Conservation (phyloP, 2,888 invertebrate species). For the Morinoia aosen region DNA sequence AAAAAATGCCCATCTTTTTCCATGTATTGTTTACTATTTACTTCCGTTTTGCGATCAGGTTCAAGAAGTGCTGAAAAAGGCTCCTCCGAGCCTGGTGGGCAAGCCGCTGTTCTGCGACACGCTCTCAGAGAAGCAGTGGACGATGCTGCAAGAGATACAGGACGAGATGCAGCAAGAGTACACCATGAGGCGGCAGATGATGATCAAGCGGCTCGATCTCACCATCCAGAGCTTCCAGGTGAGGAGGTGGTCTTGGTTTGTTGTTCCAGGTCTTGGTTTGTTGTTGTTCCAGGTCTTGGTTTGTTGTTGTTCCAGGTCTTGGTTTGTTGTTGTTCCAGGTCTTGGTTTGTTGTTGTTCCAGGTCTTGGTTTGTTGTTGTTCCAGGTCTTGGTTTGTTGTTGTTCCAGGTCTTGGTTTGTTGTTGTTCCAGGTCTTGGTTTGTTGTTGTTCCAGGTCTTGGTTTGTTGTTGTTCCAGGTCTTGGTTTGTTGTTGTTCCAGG, state of each 20-base stretch:
- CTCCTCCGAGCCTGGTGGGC: conserved; percentile 77
- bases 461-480: background rate
- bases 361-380: background rate
- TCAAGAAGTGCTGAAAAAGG: conserved; percentile 70
- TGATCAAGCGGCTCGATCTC: conserved; percentile 92
- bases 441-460: conserved; percentile 77
- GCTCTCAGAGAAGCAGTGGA: conserved; percentile 87
- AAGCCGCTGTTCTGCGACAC: conserved; percentile 82
- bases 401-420: conserved; percentile 77
- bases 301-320: conserved; percentile 77
- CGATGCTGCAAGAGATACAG: conserved; percentile 79
- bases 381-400: background rate
- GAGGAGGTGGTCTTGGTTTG: conserved; percentile 62
- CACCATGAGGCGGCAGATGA: conserved; percentile 84
- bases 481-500: conserved; percentile 77
- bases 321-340: conserved; percentile 77
- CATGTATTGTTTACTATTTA: too few relatives aligned
- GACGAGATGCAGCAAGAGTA: conserved; percentile 86
- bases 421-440: background rate
- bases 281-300: conserved; percentile 18
- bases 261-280: background rate
- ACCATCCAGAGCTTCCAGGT: conserved; percentile 97
- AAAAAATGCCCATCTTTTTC: too few relatives aligned
- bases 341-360: conserved; percentile 26
- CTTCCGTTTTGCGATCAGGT: conserved; percentile 68